phyloP scores from a whole-genome alignment of 2,113 vertebrate species.

The Salvelinus namaycush region DNA sequence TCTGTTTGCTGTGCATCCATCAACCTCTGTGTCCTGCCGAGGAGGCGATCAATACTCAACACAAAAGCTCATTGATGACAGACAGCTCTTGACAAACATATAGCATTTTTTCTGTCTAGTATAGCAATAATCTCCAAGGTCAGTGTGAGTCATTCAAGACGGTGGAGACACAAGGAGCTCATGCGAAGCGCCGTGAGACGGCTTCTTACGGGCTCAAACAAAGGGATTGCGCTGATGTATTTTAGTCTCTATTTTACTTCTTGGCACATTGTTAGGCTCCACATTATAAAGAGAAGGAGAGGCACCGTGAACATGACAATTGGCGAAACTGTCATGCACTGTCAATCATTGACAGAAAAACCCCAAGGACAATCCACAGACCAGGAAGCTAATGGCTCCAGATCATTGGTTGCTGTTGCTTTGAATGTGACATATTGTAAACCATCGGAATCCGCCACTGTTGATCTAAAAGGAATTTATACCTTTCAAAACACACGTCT shows the following conservation, averaged over 20 bases:
- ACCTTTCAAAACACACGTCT: too few species aligned
- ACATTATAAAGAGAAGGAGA: neutral
- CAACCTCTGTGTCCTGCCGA: conserved; percentile 62
- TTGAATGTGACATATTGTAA: neutral
- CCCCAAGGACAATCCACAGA: neutral
- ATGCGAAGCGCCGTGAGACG: neutral
- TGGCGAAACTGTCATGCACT: conserved; percentile 41
- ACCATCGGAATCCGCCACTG: too few species aligned
- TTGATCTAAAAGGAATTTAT: too few species aligned
- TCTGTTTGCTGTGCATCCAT: conserved; percentile 76
- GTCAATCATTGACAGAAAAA: conserved; percentile 39
- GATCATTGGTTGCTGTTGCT: neutral
- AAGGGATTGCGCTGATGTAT: conserved; percentile 40
- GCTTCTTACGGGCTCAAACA: conserved; percentile 26
- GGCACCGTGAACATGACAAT: conserved; percentile 47
- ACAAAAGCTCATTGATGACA: conserved; percentile 75
- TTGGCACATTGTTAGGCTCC: conserved; percentile 58
- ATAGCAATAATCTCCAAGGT: conserved; percentile 77
- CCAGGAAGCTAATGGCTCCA: neutral
- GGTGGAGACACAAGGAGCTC: conserved; percentile 25
- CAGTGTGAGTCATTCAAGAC: conserved; percentile 50
- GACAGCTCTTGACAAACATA: conserved; percentile 76
- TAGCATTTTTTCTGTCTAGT: conserved; percentile 73
- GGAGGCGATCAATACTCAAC: conserved; percentile 71
- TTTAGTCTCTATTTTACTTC: conserved; percentile 45